A percentile compares a stretch with the other conserved stretches of the same genome.
Evolutionary conservation across 2,888 invertebrate genomes (phyloP).

Genomic region (Archips xylosteana): DNA sequence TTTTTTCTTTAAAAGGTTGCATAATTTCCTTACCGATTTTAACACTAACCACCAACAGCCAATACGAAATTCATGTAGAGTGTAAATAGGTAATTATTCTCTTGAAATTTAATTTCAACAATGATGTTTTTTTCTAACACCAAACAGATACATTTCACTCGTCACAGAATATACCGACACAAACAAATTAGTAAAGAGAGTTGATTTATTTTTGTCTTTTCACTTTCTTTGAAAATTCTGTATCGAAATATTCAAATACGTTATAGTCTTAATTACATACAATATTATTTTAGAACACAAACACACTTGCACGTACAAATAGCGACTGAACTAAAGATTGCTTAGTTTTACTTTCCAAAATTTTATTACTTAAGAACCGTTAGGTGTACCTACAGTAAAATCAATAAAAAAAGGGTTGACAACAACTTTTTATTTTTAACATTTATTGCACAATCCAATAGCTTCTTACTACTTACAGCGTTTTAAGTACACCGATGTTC

Average conservation of each 20-base stretch:
- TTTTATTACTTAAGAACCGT: neutral
- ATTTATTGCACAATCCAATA: constrained; percentile 27
- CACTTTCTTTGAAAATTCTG: no score
- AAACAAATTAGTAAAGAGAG: no score
- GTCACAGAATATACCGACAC: no score
- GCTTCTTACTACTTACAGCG: neutral
- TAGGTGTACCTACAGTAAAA: neutral
- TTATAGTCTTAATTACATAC: neutral
- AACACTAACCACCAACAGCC: neutral
- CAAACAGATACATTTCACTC: no score
- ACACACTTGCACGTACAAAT: neutral
- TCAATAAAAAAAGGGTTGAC: neutral
- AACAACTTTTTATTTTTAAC: constrained; percentile 1
- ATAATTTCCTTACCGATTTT: neutral
- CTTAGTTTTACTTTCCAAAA: neutral
- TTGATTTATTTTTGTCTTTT: no score
- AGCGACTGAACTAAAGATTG: neutral
- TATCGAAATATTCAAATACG: no score
- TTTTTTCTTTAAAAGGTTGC: no score
- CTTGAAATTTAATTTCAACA: no score
- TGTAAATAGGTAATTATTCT: no score
- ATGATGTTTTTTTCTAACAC: no score
- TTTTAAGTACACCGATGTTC: constrained; percentile 10
- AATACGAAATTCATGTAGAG: no score
- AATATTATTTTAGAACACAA: neutral